Evolutionary conservation across 2,888 invertebrate genomes (phyloP).

Genomic region (Myopa testacea): DNA sequence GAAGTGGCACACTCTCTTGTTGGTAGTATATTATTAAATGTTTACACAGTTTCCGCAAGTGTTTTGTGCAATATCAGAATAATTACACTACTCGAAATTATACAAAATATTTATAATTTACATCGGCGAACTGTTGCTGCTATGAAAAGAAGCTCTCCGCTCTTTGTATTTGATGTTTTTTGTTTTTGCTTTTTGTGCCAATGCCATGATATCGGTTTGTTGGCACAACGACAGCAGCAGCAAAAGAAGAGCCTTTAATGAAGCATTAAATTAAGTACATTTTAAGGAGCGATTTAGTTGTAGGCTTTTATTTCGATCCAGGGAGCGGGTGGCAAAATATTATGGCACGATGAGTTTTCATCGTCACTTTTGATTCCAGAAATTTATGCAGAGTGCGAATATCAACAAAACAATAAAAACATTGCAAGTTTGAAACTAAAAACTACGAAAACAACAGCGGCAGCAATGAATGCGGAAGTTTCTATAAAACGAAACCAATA

Average conservation of each 20-base stretch:
- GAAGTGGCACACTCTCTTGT: too few relatives aligned
- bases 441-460: neutral
- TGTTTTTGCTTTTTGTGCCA: constrained; percentile 6
- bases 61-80: too few relatives aligned
- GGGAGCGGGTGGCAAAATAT: neutral
- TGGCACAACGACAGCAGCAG: constrained; percentile 10
- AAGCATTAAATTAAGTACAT: constrained; percentile 37
- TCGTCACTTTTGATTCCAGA: constrained; percentile 12
- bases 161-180: neutral
- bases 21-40: too few relatives aligned
- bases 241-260: constrained; percentile 30
- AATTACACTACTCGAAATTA: too few relatives aligned
- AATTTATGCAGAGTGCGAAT: constrained; percentile 17
- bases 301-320: neutral
- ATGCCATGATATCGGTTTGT: neutral
- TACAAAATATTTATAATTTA: too few relatives aligned
- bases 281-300: constrained; percentile 24
- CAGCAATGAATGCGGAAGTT: neutral
- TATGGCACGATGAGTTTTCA: constrained; percentile 6
- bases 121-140: too few relatives aligned
- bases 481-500: neutral
- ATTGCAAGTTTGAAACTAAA: neutral
- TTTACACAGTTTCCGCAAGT: too few relatives aligned
- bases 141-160: neutral
- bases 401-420: neutral